Base-by-base conservation (phyloP, 2,888 invertebrate genomes). In the Archips xylosteana region DNA sequence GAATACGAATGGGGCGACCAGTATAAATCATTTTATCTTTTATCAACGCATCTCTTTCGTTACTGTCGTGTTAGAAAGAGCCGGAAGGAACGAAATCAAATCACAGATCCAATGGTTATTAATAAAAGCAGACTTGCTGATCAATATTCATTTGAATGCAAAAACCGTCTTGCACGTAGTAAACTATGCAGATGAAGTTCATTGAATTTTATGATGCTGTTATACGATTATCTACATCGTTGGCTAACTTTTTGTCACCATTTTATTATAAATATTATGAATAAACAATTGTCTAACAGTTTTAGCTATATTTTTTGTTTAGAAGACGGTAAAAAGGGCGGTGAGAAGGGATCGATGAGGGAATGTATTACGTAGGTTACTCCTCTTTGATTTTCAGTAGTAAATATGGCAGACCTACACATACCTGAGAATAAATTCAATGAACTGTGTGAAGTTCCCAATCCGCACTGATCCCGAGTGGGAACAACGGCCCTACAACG, bases 171-270 rank as follows among this genome's bases (percentile, higher is more conserved):
- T 8, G 34, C 39, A 32, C 59, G 6, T 59, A 36, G 62, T 45
- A 60, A 62, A 72, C n/a, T 57, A 72, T 72, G 67, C 12, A 67
- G 45, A 54, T 67, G 54, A 36, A 36, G 12, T 67, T 61, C 45
- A 67, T 54, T 57, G 62, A 62, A 63, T 62, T 32, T 62, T 71
- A 64, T 47, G 34, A 51, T 39, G 70, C 49, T 49, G 59, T 59
- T 49, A 39, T 64, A 59, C 66, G 34, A 49, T 66, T 65, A 13
- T 49, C n/a, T 49, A 3, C 49, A 12, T 59, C 3, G 71, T 64
- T 42, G 12, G 34, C n/a, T 15, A 65, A 66, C 65, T 42, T 66
- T 71, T 54, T 65, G 42, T 42, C 39, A 9, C 15, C n/a, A n/a
- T 60, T 39, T 60, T n/a, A 39, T 8, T 9, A 54, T n/a, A 54